Percentiles rank a stretch among this genome's conserved stretches.
Evolutionary conservation across 1,140 invertebrate genomes (phyloP).

Genomic region (Drusus annulatus): DNA sequence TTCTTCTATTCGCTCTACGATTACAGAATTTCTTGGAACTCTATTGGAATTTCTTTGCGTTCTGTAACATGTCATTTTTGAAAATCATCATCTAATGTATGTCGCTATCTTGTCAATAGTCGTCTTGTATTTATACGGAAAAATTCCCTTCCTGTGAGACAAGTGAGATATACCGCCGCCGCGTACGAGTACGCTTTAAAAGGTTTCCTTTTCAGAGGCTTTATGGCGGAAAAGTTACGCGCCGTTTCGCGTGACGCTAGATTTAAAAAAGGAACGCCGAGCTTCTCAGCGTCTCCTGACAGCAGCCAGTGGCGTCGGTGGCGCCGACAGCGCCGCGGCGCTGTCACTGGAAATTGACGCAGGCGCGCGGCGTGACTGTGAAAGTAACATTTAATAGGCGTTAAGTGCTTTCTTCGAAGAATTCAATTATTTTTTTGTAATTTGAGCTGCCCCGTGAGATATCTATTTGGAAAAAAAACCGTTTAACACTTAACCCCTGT

Average conservation of each 20-base stretch:
- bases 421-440: neutral
- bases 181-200: conserved; percentile 2
- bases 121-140: conserved; percentile 19
- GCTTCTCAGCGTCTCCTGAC: neutral
- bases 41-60: too few relatives aligned
- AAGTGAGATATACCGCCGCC: neutral
- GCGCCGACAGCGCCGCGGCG: neutral
- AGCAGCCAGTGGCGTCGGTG: neutral
- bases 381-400: conserved; percentile 6
- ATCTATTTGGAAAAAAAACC: too few relatives aligned
- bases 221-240: neutral
- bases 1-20: too few relatives aligned
- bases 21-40: too few relatives aligned
- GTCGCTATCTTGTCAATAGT: conserved; percentile 1
- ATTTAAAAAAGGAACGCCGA: conserved; percentile 1
- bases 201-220: conserved; percentile 9
- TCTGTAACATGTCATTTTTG: neutral
- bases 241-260: conserved; percentile 6
- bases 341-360: conserved; percentile 18
- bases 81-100: conserved; percentile 1
- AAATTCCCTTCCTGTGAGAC: conserved; percentile 2
- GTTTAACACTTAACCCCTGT: too few relatives aligned
- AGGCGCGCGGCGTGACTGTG: neutral
- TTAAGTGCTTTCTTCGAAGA: conserved; percentile 29
- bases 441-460: neutral